These are phyloP conservation scores for Yponomeuta evonymella DNA, from an alignment of 2,888 invertebrate genomes.

Conservation along the genomic window DNA sequence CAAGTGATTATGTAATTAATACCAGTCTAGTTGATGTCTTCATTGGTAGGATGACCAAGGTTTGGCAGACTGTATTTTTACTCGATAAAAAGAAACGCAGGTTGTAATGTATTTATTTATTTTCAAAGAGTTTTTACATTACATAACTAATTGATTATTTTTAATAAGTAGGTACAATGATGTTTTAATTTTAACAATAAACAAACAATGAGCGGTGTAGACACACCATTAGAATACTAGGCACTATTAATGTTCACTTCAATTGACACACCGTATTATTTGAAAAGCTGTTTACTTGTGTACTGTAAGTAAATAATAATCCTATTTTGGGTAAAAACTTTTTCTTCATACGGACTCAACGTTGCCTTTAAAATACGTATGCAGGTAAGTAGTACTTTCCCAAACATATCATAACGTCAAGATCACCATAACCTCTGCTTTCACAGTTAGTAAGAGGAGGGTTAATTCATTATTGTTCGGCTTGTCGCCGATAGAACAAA, in stretches of 20 bases:
- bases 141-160: not conserved
- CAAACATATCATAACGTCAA: no score
- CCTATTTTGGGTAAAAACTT: not conserved
- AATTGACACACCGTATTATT: constrained; percentile 63
- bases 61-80: not conserved
- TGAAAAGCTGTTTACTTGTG: not conserved
- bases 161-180: not conserved
- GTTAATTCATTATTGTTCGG: no score
- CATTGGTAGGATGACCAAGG: not conserved
- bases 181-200: constrained; percentile 19
- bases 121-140: constrained; percentile 9
- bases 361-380: no score
- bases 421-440: no score
- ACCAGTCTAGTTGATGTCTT: no score
- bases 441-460: no score
- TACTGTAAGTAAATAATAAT: not conserved
- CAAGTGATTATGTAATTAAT: no score
- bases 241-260: constrained; percentile 62
- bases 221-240: constrained; percentile 34
- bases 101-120: constrained; percentile 2
- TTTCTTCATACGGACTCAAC: not conserved
- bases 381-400: no score
- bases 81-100: not conserved
- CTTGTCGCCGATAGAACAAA: no score
- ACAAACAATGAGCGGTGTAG: constrained; percentile 47